Percentiles rank a stretch among this genome's conserved stretches.
Evolutionary conservation across 2,888 invertebrate genomes (phyloP).

Genomic region (Thelaira solivaga): DNA sequence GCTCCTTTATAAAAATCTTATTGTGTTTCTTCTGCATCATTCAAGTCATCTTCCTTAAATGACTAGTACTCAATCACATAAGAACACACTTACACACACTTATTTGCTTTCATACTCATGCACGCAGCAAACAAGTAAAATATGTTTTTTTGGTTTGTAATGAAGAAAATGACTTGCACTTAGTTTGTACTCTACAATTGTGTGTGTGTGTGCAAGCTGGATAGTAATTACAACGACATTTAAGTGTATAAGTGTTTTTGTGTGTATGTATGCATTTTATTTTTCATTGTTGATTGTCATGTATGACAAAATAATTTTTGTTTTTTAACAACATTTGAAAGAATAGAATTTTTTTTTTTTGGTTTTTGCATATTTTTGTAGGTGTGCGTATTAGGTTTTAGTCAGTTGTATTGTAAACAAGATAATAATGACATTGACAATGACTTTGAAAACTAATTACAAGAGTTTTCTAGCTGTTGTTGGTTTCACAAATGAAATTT

Average conservation of each 20-base stretch:
- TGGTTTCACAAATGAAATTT: too few species aligned
- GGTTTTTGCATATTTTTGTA: neutral
- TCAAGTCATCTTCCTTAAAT: slow-evolving; percentile 18
- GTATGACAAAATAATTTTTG: slow-evolving; percentile 23
- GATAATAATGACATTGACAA: slow-evolving; percentile 43
- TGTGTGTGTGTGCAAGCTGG: too few species aligned
- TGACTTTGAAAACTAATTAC: slow-evolving; percentile 47
- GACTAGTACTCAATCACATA: slow-evolving; percentile 6
- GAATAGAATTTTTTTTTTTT: neutral
- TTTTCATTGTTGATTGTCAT: neutral
- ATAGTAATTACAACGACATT: too few species aligned
- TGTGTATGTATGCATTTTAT: neutral
- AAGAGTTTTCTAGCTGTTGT: neutral
- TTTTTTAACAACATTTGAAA: slow-evolving; percentile 16
- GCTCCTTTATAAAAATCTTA: too few species aligned
- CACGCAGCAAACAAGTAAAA: slow-evolving; percentile 7
- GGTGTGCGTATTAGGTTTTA: too few species aligned
- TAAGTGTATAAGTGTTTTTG: neutral
- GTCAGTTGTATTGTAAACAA: slow-evolving; percentile 27
- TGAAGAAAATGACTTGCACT: neutral
- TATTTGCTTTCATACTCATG: neutral
- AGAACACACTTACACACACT: slow-evolving; percentile 1
- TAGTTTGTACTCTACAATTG: neutral
- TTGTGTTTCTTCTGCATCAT: neutral
- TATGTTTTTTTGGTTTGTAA: neutral